Evolutionary conservation across 2,888 invertebrate genomes (phyloP).

Genomic region (Agriotes lineatus): DNA sequence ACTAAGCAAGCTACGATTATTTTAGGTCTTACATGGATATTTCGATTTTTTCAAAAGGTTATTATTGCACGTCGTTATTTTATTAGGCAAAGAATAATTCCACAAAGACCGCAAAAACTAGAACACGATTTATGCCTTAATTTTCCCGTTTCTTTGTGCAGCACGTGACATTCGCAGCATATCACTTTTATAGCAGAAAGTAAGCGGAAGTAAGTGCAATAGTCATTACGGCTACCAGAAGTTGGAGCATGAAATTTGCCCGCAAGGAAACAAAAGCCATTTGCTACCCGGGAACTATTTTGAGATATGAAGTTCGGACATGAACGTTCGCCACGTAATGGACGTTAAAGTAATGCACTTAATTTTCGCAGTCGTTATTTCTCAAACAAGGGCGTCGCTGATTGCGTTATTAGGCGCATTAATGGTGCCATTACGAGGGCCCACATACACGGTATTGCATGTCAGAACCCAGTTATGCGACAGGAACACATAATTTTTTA

Average conservation of each 20-base stretch:
- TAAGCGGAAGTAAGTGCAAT: constrained; percentile 52
- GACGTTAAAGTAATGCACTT: constrained; percentile 41
- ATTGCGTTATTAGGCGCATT: constrained; percentile 30
- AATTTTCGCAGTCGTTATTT: constrained; percentile 42
- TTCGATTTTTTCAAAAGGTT: too few species aligned
- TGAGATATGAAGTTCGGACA: constrained; percentile 52
- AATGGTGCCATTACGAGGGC: not conserved
- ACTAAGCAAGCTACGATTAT: too few species aligned
- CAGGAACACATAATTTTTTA: too few species aligned
- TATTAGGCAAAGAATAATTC: too few species aligned
- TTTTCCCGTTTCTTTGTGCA: too few species aligned
- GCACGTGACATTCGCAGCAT: constrained; percentile 33
- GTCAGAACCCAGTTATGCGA: not conserved
- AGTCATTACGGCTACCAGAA: constrained; percentile 53
- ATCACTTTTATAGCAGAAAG: constrained; percentile 44
- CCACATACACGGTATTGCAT: constrained; percentile 2
- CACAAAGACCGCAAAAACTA: too few species aligned
- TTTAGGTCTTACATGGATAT: too few species aligned
- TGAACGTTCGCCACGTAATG: constrained; percentile 48
- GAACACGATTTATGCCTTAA: too few species aligned
- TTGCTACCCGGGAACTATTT: constrained; percentile 52
- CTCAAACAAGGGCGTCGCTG: constrained; percentile 24
- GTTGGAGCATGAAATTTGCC: constrained; percentile 54
- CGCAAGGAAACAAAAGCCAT: constrained; percentile 55
- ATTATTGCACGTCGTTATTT: too few species aligned